Evolutionary conservation across 2,797 vertebrate genomes (phyloP).

Genomic region (Pelobates cultripes): DNA sequence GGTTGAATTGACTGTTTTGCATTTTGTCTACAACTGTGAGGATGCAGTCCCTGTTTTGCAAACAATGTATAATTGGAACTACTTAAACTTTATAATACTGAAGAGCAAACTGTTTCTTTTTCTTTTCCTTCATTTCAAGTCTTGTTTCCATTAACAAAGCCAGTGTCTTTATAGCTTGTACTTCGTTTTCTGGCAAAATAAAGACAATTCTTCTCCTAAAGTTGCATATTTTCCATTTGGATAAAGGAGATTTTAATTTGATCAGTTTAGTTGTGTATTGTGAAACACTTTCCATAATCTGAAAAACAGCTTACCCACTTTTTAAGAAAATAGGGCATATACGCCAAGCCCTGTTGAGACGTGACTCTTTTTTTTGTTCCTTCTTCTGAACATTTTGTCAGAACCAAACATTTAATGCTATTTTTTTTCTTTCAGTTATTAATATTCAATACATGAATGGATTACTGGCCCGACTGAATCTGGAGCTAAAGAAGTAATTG

Average conservation of each 20-base stretch:
- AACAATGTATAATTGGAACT: background rate
- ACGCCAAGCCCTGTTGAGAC: slow-evolving; percentile 22
- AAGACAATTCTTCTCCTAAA: slow-evolving; percentile 12
- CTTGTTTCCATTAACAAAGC: slow-evolving; percentile 43
- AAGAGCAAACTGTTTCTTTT: background rate
- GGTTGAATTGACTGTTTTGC: too few relatives aligned
- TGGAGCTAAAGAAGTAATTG: slow-evolving; percentile 65
- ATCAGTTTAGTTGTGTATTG: slow-evolving; percentile 32
- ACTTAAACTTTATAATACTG: background rate
- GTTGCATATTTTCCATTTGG: slow-evolving; percentile 38
- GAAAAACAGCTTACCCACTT: slow-evolving; percentile 32
- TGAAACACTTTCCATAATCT: slow-evolving; percentile 43
- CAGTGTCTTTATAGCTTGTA: slow-evolving; percentile 25
- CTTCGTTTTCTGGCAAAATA: slow-evolving; percentile 21
- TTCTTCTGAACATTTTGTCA: slow-evolving; percentile 7
- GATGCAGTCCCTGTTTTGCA: background rate
- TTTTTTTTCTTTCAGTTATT: slow-evolving; percentile 72
- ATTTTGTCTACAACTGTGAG: too few relatives aligned
- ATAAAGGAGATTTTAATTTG: slow-evolving; percentile 17
- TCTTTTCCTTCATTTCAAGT: background rate
- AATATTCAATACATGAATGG: slow-evolving; percentile 65
- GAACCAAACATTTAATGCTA: slow-evolving; percentile 20
- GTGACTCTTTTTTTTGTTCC: slow-evolving; percentile 6
- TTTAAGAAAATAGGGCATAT: background rate
- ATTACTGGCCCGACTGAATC: slow-evolving; percentile 65